Conservation (phyloP, 2,113 vertebrate species). For the Holacanthus passer region DNA sequence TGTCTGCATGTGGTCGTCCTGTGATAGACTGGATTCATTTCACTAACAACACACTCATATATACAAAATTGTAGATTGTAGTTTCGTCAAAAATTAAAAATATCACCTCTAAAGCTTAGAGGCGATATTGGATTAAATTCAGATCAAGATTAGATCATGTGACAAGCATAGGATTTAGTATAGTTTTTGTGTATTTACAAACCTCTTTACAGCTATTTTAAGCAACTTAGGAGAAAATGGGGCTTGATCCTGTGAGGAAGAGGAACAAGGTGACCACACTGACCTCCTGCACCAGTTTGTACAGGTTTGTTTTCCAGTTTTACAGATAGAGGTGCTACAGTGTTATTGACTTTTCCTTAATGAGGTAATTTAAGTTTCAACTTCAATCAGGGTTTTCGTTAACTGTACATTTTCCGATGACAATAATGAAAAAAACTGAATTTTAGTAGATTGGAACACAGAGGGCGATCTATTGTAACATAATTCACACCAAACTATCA, state of each 20-base stretch:
- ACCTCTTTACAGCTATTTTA: slow-evolving; percentile 5
- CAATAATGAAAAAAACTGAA: too few relatives aligned
- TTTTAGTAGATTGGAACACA: too few relatives aligned
- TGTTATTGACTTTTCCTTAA: background rate
- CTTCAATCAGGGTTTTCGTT: too few relatives aligned
- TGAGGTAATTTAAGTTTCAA: background rate
- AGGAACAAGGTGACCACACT: slow-evolving; percentile 7
- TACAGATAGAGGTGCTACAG: background rate
- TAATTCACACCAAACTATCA: too few relatives aligned
- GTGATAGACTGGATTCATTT: background rate
- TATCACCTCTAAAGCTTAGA: slow-evolving; percentile 21
- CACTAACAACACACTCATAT: too few relatives aligned
- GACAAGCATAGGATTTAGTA: slow-evolving; percentile 20
- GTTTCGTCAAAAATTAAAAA: slow-evolving; percentile 34
- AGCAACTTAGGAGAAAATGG: background rate
- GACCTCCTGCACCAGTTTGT: slow-evolving; percentile 1
- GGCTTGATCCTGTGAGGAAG: background rate
- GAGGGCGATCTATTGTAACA: too few relatives aligned
- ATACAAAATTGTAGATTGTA: too few relatives aligned
- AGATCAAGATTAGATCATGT: slow-evolving; percentile 26
- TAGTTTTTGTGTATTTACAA: slow-evolving; percentile 28
- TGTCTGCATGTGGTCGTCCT: background rate
- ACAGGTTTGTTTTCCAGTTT: too few relatives aligned
- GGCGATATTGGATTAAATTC: slow-evolving; percentile 47
- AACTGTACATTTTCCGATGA: too few relatives aligned